Evolutionary conservation across 92 coral and sea anemone genomes (phyloP).

Genomic region (Anthopleura xanthogrammica): DNA sequence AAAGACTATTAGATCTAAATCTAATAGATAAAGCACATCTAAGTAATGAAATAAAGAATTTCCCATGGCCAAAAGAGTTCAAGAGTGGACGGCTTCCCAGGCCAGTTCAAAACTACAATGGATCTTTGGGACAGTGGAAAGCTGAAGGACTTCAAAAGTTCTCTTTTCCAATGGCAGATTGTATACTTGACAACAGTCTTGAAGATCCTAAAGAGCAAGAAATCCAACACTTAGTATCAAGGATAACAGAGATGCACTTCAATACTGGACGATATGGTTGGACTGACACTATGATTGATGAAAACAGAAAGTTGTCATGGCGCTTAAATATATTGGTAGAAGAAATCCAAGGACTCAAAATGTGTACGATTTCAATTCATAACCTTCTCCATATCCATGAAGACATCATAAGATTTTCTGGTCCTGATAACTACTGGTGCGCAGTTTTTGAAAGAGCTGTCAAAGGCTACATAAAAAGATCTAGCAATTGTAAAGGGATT

Average conservation of each 20-base stretch:
- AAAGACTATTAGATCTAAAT: slow-evolving; percentile 37
- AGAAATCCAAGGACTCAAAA: slow-evolving; percentile 65
- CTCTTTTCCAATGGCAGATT: slow-evolving; percentile 60
- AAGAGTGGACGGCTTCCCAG: slow-evolving; percentile 44
- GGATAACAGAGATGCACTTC: slow-evolving; percentile 55
- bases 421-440: slow-evolving; percentile 77
- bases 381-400: slow-evolving; percentile 58
- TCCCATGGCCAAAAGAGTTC: slow-evolving; percentile 67
- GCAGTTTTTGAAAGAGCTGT: slow-evolving; percentile 75
- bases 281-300: slow-evolving; percentile 45
- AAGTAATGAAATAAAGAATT: slow-evolving; percentile 47
- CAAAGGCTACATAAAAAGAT: slow-evolving; percentile 50
- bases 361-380: slow-evolving; percentile 74
- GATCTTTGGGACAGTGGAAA: slow-evolving; percentile 48
- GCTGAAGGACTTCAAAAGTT: slow-evolving; percentile 53
- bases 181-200: slow-evolving; percentile 16
- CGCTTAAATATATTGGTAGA: slow-evolving; percentile 53
- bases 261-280: slow-evolving; percentile 44
- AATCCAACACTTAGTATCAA: slow-evolving; percentile 35
- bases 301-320: slow-evolving; percentile 48
- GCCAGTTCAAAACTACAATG: background rate
- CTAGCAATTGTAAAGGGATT: slow-evolving; percentile 61
- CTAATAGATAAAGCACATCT: slow-evolving; percentile 43
- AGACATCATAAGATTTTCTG: slow-evolving; percentile 52
- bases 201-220: slow-evolving; percentile 29